A percentile compares a stretch with the other conserved stretches of the same genome.
Conservation (phyloP, 1,140 invertebrate species). For the Hirudo medicinalis region DNA sequence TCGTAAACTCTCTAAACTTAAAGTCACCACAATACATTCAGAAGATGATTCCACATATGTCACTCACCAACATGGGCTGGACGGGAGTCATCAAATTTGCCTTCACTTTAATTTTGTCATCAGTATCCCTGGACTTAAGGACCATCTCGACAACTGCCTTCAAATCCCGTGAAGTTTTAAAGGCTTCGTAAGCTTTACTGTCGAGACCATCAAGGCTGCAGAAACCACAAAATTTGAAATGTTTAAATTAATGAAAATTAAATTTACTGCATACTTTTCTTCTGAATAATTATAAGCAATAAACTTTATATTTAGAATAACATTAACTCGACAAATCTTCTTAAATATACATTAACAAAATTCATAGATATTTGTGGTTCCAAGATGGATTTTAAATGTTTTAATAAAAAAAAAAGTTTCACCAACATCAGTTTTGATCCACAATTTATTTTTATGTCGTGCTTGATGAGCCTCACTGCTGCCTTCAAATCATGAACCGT, state of each 20-base stretch:
- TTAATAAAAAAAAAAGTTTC: constrained; percentile 13
- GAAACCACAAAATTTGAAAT: too few species aligned
- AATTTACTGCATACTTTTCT: too few species aligned
- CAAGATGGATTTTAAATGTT: too few species aligned
- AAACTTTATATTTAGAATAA: too few species aligned
- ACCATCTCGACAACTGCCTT: constrained; percentile 56
- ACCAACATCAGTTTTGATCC: constrained; percentile 75
- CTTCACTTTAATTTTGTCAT: constrained; percentile 32
- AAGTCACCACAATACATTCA: too few species aligned
- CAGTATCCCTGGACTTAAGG: constrained; percentile 25
- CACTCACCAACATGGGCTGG: constrained; percentile 65
- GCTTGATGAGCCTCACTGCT: constrained; percentile 72
- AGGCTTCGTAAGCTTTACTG: constrained; percentile 68
- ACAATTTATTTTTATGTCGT: constrained; percentile 77
- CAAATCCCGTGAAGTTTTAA: constrained; percentile 69
- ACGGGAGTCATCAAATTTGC: constrained; percentile 59
- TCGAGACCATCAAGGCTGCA: constrained; percentile 60
- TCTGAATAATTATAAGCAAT: too few species aligned
- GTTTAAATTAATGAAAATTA: too few species aligned
- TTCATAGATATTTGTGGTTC: too few species aligned
- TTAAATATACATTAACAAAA: too few species aligned
- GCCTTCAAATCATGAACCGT: constrained; percentile 72
- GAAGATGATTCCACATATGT: background rate
- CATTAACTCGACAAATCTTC: too few species aligned
- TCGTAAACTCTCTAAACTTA: background rate